Evolutionary conservation across 1,140 invertebrate genomes (phyloP).

Genomic region (Tetranychus urticae): DNA sequence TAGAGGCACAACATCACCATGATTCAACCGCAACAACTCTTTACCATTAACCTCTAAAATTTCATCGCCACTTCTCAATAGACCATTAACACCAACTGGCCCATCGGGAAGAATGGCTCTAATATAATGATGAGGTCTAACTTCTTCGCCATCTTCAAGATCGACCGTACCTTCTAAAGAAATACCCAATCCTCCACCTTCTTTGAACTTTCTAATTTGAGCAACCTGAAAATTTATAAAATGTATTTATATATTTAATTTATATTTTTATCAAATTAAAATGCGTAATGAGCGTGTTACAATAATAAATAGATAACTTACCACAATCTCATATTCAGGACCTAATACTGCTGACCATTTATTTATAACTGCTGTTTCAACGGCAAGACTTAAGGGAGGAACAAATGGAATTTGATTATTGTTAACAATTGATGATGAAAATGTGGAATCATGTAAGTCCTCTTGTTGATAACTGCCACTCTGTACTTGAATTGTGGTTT

Average conservation of each 20-base stretch:
- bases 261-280: background rate
- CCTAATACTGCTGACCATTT: too few relatives aligned
- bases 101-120: slow-evolving; percentile 75
- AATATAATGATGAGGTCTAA: slow-evolving; percentile 78
- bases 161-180: slow-evolving; percentile 89
- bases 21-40: slow-evolving; percentile 79
- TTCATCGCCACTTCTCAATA: slow-evolving; percentile 62
- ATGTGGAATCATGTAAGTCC: too few relatives aligned
- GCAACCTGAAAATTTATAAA: slow-evolving; percentile 32
- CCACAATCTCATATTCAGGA: slow-evolving; percentile 46
- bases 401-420: background rate
- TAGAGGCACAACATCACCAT: slow-evolving; percentile 80
- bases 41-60: slow-evolving; percentile 74
- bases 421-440: background rate
- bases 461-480: background rate
- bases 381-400: background rate
- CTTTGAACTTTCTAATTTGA: slow-evolving; percentile 56
- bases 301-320: slow-evolving; percentile 22
- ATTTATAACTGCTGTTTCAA: background rate
- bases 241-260: background rate
- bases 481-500: slow-evolving; percentile 4
- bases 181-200: slow-evolving; percentile 73
- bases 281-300: background rate
- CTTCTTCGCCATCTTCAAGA: slow-evolving; percentile 64
- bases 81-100: slow-evolving; percentile 64